Evolutionary conservation across 1,140 invertebrate species (phyloP), one percentile per base, ranked within the genome.

Genomic region (Pinna nobilis): DNA sequence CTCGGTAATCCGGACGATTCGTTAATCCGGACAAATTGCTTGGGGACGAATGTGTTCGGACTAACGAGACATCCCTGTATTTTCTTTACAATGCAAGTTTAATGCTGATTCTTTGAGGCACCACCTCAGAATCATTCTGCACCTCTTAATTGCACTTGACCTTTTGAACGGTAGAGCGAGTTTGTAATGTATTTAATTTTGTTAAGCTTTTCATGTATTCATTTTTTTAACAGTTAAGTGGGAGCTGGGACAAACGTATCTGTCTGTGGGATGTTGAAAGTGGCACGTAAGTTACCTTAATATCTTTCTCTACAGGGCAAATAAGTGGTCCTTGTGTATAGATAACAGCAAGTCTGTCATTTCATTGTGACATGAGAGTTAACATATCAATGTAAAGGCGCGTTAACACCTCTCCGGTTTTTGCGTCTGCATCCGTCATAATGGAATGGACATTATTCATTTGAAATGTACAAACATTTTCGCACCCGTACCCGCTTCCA

Each of bases 211-310:
- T 47, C 20, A 18, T 20, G 15, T 47, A 18, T 20, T 67, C 1
- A 9, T 39, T 74, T 76, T 7, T 68, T 28, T 86, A 83, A 32
- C 67, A 88, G 84, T 37, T 89, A 28, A 87, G 84, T 81, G 87
- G 81, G 47, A 88, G 88, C 1, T 89, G 88, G 88, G 88, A 89
- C 71, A 76, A 84, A 63, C 80, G 86, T 75, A 84, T 89, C n/a
- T 87, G 87, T 66, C 81, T 89, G 18, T 89, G 88, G 88, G 83
- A 89, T 71, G 64, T 89, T 49, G 85, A 88, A 55, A 79, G 77
- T 32, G 84, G 82, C 65, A 65, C 70, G 87, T 88, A 74, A 82
- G 82, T 86, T 18, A 23, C 2, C 15, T 32, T 25, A 53, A 57
- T 20, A 44, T 39, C 3, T 33, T 28, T 60, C 11, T n/a, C 50